Base-by-base conservation (phyloP, 2,113 vertebrate species). In the Probosciger aterrimus region DNA sequence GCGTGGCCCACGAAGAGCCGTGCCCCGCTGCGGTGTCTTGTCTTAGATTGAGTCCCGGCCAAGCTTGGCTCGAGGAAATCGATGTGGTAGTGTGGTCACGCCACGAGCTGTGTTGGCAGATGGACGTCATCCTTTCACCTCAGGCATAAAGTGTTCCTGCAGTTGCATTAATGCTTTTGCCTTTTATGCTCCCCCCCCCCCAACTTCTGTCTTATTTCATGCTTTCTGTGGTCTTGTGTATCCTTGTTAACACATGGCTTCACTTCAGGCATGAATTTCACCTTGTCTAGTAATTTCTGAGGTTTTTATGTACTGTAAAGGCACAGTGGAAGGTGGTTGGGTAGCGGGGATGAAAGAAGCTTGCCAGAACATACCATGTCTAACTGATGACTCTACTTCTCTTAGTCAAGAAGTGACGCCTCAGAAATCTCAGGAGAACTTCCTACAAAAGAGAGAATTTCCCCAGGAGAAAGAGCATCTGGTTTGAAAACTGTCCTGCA, bases 361-460 rank as follows among this genome's bases (percentile, higher is more conserved):
- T 46, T 89, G 14, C 28, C 41, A 69, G 57, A 60, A 88, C 79
- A 53, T 43, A 20, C 24, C 3, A 0, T 47, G 12, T 64, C 47
- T 96, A 44, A 94, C 6, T 33, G 39, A n/a, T 53, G 55, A 55
- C 33, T 69, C 37, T 11, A 4, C 11, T 71, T 60, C 28, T 82
- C 28, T 79, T 92, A 97, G 96, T 96, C 95, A 50, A 91, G 74
- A 92, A 94, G 83, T 6, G 92, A 91, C 9, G 33, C 83, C 67
- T 82, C 73, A 0, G 94, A 94, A 10, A 5, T 74, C 71, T 50
- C 78, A 28, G 88, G 93, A 86, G 82, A 93, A 43, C 41, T 84
- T 86, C 11, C 69, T 62, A 20, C 62, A 7, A 53, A 30, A 69
- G 31, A 17, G 37, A 27, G 25, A 79, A 80, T 14, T 46, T 53